Base-by-base conservation (phyloP, 2,113 vertebrate species). In the Oceanodroma tethys region DNA sequence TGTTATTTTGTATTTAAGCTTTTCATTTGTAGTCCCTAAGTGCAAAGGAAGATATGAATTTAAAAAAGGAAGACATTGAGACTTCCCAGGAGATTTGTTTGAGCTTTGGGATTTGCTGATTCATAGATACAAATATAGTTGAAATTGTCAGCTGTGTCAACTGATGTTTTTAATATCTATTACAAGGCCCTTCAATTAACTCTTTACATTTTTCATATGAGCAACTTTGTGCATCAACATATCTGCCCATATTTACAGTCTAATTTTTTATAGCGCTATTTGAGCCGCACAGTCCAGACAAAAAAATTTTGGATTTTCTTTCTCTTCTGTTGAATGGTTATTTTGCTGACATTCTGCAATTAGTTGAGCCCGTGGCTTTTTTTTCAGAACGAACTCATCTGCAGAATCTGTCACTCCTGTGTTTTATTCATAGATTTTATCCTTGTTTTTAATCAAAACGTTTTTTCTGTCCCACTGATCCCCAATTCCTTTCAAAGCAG, bases 1-100 rank as follows among this genome's bases (percentile, higher is more conserved):
- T 84, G 59, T 52, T 91, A 86, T 43, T 82, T 95, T 90, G 26
- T 72, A 68, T 87, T 85, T 90, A 93, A 85, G 36, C 14, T 96
- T 90, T 80, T 93, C 48, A 83, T 93, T 91, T 83, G n/a, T 87
- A 50, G 60, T 92, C 60, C 43, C 50, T 81, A 71, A 73, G 48
- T 88, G 30, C 52, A 93, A 72, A 83, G 68, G 27, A 78, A 78
- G 42, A 88, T 67, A 70, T 9, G 25, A 90, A 85, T 93, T 87
- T 19, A 62, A 80, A 81, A 45, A 91, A 48, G 18, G 25, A 63
- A 73, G 62, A 47, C 19, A 83, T 20, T 78, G 13, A 81, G 59
- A 32, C 20, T 89, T 74, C 91, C 63, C 76, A 74, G 47, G 91
- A 86, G 80, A 71, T 78, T 81, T 66, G 15, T 76, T 85, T 86